phyloP scores from a whole-genome alignment of 1,140 invertebrate species.

The Aphaenogaster floridana region DNA sequence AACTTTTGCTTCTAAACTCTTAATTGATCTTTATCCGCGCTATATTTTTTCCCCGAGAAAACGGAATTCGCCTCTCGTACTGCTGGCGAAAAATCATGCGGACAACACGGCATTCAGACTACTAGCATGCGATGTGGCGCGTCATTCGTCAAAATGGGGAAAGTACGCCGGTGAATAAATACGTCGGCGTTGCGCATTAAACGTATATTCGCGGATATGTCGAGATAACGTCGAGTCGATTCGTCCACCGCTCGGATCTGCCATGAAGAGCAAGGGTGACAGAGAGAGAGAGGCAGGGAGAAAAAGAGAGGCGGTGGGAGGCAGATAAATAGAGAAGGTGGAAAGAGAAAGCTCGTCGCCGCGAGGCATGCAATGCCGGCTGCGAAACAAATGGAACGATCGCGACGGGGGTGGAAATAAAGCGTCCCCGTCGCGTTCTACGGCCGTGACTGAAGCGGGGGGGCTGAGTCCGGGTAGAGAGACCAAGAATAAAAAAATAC shows the following conservation, averaged over 20 bases:
- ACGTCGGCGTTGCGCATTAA: conserved; percentile 74
- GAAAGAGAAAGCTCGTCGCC: conserved; percentile 76
- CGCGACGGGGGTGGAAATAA: conserved; percentile 81
- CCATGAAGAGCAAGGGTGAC: conserved; percentile 56
- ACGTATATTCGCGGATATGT: conserved; percentile 73
- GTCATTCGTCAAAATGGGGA: conserved; percentile 74
- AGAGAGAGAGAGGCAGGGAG: conserved; percentile 50
- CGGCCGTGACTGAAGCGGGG: conserved; percentile 61
- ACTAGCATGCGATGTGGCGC: conserved; percentile 62
- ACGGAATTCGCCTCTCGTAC: conserved; percentile 12
- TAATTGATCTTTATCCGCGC: neutral
- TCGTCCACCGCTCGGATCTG: conserved; percentile 76
- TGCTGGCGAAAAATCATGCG: conserved; percentile 58
- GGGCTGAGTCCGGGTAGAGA: conserved; percentile 14
- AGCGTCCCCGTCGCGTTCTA: conserved; percentile 80
- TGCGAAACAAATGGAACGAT: conserved; percentile 82
- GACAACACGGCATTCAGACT: conserved; percentile 43
- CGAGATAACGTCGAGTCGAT: conserved; percentile 77
- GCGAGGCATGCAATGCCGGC: conserved; percentile 79
- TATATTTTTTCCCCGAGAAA: conserved; percentile 25
- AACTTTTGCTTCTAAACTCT: conserved; percentile 4
- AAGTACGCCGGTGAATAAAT: conserved; percentile 77
- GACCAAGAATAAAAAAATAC: conserved; percentile 71
- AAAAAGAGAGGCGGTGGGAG: conserved; percentile 31
- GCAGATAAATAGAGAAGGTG: conserved; percentile 73